Base-by-base conservation (phyloP, 2,113 vertebrate species). In the Monopterus albus region DNA sequence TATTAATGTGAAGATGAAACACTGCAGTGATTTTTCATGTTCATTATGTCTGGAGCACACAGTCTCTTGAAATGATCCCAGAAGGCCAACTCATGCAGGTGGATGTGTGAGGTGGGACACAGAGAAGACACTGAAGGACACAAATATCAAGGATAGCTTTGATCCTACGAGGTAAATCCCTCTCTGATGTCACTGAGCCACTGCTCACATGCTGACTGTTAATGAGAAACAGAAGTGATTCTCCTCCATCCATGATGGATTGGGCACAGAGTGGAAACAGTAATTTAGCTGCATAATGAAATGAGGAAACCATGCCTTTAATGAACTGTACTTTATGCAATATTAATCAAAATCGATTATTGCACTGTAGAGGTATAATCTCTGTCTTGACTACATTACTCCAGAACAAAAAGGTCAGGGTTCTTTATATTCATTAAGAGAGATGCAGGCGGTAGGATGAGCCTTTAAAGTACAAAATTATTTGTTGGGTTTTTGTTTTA, bases 161-260 rank as follows among this genome's bases (percentile, higher is more conserved):
- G 79, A 84, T 84, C 60, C 60, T 58, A 31, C 20, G 26, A 77
- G 75, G 67, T 80, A 58, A 87, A 77, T 79, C 85, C 68, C 76
- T 62, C 35, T 68, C 33, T 67, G 65, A 72, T 56, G 76, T 84
- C 68, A 72, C 68, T 3, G 71, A 71, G 74, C 56, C 74, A 21
- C 64, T 35, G 13, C 21, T 9, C 62, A 51, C 70, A 61, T 14
- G 64, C 47, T 23, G 62, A 47, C 43, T 72, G 46, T 43, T 61
- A 66, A 85, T 67, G 76, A 72, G 70, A 33, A 42, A 69, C 49
- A 50, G 31, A 39, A 18, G 62, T 29, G 1, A 29, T 15, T 15
- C 5, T 62, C n/a, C 53, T 49, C 57, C 10, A 29, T 11, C n/a
- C 49, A 12, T 5, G 29, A 35, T 4, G 28, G n/a, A 26, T 1